Evolutionary conservation across 2,113 vertebrate genomes (phyloP).

Genomic region (Pseudorasbora parva): DNA sequence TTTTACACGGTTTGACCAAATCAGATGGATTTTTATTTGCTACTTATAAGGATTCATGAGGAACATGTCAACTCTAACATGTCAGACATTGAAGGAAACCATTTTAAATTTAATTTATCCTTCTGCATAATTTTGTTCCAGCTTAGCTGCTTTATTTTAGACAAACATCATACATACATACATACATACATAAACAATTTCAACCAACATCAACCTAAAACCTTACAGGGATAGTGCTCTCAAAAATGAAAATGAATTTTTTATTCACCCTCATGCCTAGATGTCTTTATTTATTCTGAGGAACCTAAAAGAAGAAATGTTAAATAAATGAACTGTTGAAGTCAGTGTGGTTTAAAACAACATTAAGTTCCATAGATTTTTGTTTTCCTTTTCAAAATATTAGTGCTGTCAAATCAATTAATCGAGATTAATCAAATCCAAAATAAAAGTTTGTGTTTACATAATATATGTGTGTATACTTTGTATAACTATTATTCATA

Average conservation of each 20-base stretch:
- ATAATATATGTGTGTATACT: too few relatives aligned
- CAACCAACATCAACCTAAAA: background rate
- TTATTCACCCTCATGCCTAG: too few relatives aligned
- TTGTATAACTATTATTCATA: too few relatives aligned
- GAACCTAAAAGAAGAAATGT: background rate
- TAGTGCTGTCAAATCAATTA: too few relatives aligned
- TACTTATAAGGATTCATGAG: constrained; percentile 31
- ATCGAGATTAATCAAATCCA: too few relatives aligned
- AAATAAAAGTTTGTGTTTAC: too few relatives aligned
- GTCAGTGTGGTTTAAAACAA: background rate
- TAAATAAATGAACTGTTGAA: background rate
- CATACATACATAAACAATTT: background rate
- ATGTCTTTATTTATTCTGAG: background rate
- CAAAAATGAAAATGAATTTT: background rate
- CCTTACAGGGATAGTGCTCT: background rate
- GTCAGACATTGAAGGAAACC: background rate
- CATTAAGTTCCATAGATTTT: background rate
- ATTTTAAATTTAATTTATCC: constrained; percentile 17
- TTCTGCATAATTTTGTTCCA: background rate
- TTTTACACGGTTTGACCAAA: constrained; percentile 8
- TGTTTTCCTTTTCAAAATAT: too few relatives aligned
- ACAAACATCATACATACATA: background rate
- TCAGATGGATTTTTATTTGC: constrained; percentile 33
- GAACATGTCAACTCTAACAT: constrained; percentile 14
- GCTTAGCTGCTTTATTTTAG: background rate